Base-by-base conservation (phyloP, 2,113 vertebrate genomes). In the Hipposideros armiger region DNA sequence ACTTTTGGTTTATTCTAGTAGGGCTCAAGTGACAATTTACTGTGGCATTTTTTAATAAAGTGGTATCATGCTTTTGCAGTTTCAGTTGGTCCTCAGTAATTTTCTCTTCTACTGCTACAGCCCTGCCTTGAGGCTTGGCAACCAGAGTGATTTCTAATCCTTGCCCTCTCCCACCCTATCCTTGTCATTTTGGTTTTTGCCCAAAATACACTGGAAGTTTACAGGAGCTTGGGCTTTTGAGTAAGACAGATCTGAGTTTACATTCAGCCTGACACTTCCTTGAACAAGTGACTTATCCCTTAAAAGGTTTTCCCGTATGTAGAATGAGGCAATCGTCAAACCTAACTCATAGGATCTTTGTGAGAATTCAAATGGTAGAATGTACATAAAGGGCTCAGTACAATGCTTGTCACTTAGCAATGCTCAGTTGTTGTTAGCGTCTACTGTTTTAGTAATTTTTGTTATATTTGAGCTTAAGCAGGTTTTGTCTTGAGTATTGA, bases 151-250 rank as follows among this genome's bases (percentile, higher is more conserved):
- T 32, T 66, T 73, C 62, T 78, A 36, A 58, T 82, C 30, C 62
- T 56, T 60, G 22, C 7, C 22, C 14, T 7, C n/a, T 16, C 47
- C 14, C 45, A 8, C 8, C 14, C 30, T 2, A 7, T 26, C 5
- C 20, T 30, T 86, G 45, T 91, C 91, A 66, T 45, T 95, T 96
- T 85, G 70, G 36, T 32, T 95, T 95, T 95, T 93, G 64, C n/a
- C 87, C 5, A 74, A 81, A 93, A 77, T 76, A 52, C 8, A 28
- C 36, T 76, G 58, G 26, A 89, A 64, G n/a, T 89, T 88, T 73
- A 17, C 26, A 94, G 90, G 94, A 91, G 28, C 24, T 60, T 69
- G 64, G 47, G 69, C 14, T 64, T 78, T 70, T 74, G 47, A 90
- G n/a, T 82, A 62, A 91, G 86, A 90, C 52, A 60, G 58, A 86